Percentiles rank a stretch among this genome's conserved stretches.
phyloP scores from a whole-genome alignment of 2,797 vertebrate species.

The Lindbergichthys nudifrons region DNA sequence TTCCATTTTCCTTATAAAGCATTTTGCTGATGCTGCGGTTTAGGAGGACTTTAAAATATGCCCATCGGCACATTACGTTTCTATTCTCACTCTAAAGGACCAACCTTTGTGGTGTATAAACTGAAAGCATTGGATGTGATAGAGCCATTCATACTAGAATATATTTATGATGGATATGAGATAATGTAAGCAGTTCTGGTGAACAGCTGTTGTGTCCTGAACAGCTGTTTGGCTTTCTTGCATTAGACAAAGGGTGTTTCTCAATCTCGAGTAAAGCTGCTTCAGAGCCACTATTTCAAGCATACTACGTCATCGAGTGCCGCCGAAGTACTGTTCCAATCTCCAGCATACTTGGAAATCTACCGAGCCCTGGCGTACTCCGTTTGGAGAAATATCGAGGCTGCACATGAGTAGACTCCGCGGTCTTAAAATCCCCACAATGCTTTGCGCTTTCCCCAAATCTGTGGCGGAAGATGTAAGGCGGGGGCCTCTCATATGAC shows the following conservation, averaged over 20 bases:
- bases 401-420: no score
- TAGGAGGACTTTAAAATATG: not conserved
- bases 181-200: not conserved
- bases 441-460: no score
- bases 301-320: no score
- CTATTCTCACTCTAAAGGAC: not conserved
- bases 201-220: not conserved
- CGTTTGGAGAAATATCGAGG: no score
- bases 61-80: not conserved
- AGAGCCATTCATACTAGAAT: not conserved
- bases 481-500: no score
- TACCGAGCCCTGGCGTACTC: no score
- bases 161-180: not conserved
- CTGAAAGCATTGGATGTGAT: not conserved
- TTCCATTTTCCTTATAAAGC: not conserved
- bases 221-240: slow-evolving; percentile 23
- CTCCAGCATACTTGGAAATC: no score
- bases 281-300: no score
- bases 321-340: no score
- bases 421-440: no score
- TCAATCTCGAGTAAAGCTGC: no score
- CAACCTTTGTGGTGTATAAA: not conserved
- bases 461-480: no score
- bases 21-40: not conserved
- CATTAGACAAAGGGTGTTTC: slow-evolving; percentile 10